phyloP scores from a whole-genome alignment of 2,797 vertebrate species.

The Todus mexicanus region DNA sequence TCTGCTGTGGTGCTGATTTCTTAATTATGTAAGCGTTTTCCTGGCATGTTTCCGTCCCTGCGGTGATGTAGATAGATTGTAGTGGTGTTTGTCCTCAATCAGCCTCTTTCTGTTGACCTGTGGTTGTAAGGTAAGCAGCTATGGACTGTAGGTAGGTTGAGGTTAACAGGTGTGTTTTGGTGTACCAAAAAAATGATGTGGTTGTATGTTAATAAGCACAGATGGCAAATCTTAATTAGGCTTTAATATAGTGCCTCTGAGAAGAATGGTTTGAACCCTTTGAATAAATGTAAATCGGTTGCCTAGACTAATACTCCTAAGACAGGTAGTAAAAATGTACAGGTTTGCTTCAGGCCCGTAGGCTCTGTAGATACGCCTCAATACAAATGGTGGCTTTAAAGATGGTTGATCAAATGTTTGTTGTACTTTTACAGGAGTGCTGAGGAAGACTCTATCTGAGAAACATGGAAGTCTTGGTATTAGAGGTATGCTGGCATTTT shows the following conservation, averaged over 20 bases:
- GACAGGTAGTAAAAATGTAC: not conserved
- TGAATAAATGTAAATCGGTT: not conserved
- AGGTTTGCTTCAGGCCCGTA: not conserved
- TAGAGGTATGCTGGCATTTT: conserved; percentile 13
- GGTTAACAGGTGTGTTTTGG: not conserved
- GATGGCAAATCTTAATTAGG: not conserved
- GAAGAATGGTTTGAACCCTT: not conserved
- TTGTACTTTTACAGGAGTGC: not conserved
- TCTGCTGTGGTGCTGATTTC: not conserved
- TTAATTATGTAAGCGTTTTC: not conserved
- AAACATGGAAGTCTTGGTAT: conserved; percentile 41
- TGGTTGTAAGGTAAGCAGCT: not conserved
- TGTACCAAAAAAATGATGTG: not conserved
- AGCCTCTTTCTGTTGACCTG: not conserved
- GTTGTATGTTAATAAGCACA: not conserved
- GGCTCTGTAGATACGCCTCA: not conserved
- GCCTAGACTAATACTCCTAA: not conserved
- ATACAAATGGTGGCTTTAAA: not conserved
- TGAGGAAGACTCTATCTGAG: not conserved
- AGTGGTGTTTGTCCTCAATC: not conserved
- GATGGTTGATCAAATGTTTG: not conserved
- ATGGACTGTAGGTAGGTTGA: not conserved
- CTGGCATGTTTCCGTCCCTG: rapidly evolving
- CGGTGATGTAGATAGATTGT: not conserved
- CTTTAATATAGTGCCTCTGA: not conserved